Evolutionary conservation across 2,888 invertebrate species (phyloP).

Genomic region (Philopedon plagiatum): DNA sequence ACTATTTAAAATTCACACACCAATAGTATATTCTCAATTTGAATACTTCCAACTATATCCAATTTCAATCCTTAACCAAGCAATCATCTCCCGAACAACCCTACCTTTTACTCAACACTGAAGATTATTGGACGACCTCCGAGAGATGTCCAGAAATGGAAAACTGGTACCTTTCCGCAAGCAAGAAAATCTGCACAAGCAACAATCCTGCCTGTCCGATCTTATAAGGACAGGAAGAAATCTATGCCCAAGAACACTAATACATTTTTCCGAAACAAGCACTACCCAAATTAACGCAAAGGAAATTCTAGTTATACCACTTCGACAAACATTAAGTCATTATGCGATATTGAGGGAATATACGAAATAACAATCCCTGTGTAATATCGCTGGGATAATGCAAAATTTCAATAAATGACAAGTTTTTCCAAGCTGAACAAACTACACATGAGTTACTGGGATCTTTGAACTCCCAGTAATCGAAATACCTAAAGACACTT

Average conservation of each 20-base stretch:
- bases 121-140: conserved; percentile 13
- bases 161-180: no score
- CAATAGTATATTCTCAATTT: neutral
- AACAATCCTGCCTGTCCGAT: no score
- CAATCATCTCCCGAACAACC: no score
- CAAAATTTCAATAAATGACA: conserved; percentile 1
- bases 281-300: neutral
- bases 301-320: neutral
- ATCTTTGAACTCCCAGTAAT: conserved; percentile 6
- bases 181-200: no score
- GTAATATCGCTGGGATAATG: neutral
- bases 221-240: no score
- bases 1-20: conserved; percentile 25
- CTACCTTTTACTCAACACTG: conserved; percentile 26
- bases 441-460: neutral
- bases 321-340: neutral
- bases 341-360: neutral
- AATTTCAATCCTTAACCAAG: no score
- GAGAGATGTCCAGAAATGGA: neutral
- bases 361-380: neutral
- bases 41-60: conserved; percentile 15
- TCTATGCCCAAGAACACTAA: no score
- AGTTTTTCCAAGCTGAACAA: neutral
- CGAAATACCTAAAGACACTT: neutral
- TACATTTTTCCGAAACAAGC: neutral